Percentiles rank a stretch among this genome's conserved stretches.
These are phyloP conservation scores for Eupithecia inturbata DNA, from an alignment of 2,888 invertebrate genomes.

Conservation along the genomic window DNA sequence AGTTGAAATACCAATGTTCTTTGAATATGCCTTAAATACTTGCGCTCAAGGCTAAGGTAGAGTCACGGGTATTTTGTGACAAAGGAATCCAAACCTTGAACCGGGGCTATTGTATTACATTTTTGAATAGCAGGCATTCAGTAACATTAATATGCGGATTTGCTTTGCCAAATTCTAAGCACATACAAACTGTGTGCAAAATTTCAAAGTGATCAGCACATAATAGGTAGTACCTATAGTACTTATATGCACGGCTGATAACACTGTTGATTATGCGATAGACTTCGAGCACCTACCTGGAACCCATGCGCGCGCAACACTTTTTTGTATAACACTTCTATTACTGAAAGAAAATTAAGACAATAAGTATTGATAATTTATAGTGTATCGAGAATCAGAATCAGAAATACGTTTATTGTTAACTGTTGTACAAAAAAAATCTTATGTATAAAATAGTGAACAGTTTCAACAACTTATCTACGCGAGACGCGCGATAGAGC, in stretches of 20 bases:
- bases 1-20: background rate
- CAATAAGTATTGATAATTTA: background rate
- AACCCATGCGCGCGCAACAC: conserved; percentile 59
- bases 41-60: background rate
- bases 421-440: too few relatives aligned
- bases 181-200: conserved; percentile 39
- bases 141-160: background rate
- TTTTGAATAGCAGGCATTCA: background rate
- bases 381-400: background rate
- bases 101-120: background rate
- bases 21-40: background rate
- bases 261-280: conserved; percentile 75
- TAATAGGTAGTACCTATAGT: conserved; percentile 45
- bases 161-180: conserved; percentile 1
- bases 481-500: background rate
- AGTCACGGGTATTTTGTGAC: background rate
- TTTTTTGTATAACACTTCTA: background rate
- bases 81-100: conserved; percentile 7
- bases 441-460: too few relatives aligned
- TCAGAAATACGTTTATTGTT: too few relatives aligned
- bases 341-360: background rate
- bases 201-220: conserved; percentile 56
- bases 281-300: conserved; percentile 38
- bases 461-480: too few relatives aligned
- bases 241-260: conserved; percentile 62